Base-by-base conservation (phyloP, 2,797 vertebrate species). In the Sebastes steindachneri region DNA sequence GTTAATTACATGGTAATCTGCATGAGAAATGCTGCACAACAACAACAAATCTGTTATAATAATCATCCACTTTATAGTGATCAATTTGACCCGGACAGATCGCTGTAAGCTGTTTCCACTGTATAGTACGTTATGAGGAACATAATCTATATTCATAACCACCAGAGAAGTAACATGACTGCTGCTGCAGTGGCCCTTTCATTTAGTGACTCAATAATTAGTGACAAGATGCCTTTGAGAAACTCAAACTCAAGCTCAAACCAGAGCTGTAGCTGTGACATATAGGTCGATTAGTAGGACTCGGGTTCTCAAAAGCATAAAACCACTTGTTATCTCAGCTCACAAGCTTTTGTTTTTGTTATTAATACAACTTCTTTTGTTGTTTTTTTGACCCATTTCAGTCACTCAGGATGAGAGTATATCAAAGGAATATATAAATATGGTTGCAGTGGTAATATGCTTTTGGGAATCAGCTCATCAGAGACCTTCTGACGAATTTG, bases 401-500 rank as follows among this genome's bases (percentile, higher is more conserved):
- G 28, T 55, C 64, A 14, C 35, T 64, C 21, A 37, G 59, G 59
- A 67, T 73, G 65, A 80, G 48, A 21, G 60, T 48, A 2, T 21
- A 25, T 55, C 28, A 28, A 55, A 60, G 74, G n/a, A 55, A 55
- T 51, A 31, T 67, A 23, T 8, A 76, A 31, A 53, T 31, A 31
- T 74, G 35, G 15, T 57, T 8, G 7, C 58, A 59, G 80, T 76
- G 80, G 84, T 82, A 19, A 58, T 58, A 88, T 72, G 87, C 83
- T 87, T 87, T 87, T 77, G 75, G 85, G 84, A 86, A 88, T 48
- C 66, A 93, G 95, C 95, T 88, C 94, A 96, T 88, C 94, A 64
- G 75, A 96, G 96, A 93, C 92, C 91, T 90, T 96, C 95, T 95
- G 95, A 93, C 95, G 77, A 94, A 97, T 96, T 95, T 96, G 94